Percentiles rank a stretch among this genome's conserved stretches.
Evolutionary conservation across 2,888 invertebrate genomes (phyloP).

Genomic region (Caprella mutica): DNA sequence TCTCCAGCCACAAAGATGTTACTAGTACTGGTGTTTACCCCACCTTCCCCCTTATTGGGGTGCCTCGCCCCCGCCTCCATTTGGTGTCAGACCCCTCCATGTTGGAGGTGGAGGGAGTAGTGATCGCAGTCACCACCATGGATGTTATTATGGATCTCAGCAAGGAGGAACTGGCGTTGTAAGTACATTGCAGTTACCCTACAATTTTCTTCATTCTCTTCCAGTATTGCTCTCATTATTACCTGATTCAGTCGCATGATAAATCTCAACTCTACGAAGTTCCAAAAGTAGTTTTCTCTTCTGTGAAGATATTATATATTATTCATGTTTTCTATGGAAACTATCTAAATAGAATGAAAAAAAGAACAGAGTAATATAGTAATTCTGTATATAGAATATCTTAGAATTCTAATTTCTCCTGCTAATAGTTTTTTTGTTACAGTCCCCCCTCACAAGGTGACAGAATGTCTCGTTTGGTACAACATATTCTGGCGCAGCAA

Average conservation of each 20-base stretch:
- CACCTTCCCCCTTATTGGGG: slow-evolving; percentile 52
- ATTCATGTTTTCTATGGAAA: neutral
- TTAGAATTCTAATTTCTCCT: neutral
- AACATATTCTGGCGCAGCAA: slow-evolving; percentile 63
- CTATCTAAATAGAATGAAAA: neutral
- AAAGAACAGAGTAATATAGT: neutral
- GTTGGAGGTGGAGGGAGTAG: slow-evolving; percentile 50
- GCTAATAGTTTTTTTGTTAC: slow-evolving; percentile 2
- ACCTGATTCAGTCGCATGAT: neutral
- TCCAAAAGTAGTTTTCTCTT: too few relatives aligned
- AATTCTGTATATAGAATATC: too few relatives aligned
- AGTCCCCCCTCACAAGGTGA: slow-evolving; percentile 42
- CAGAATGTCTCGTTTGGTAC: slow-evolving; percentile 60
- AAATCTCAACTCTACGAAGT: too few relatives aligned
- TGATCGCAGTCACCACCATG: slow-evolving; percentile 65
- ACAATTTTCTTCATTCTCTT: neutral
- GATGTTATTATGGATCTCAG: slow-evolving; percentile 73
- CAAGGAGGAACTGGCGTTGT: slow-evolving; percentile 64
- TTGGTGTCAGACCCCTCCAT: slow-evolving; percentile 23
- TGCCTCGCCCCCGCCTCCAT: slow-evolving; percentile 4
- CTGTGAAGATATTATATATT: too few relatives aligned
- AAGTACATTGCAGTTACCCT: slow-evolving; percentile 39
- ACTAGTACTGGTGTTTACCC: slow-evolving; percentile 71
- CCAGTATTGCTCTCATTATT: neutral
- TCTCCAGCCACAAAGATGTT: slow-evolving; percentile 64